Conservation (phyloP, 2,797 vertebrate genomes). For the Takifugu rubripes region DNA sequence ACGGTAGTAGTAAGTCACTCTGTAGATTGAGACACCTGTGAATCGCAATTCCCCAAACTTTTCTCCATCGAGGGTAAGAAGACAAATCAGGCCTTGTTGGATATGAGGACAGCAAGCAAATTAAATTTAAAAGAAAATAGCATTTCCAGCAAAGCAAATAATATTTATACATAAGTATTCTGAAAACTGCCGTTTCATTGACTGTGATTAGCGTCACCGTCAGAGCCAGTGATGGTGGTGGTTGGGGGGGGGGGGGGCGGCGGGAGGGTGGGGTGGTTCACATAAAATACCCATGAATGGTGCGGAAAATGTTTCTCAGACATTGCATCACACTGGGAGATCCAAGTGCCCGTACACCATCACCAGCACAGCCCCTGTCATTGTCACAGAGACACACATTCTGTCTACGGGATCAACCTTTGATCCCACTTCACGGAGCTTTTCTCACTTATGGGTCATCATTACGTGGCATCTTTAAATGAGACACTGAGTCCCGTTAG, state of each 20-base stretch:
- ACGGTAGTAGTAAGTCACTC: too few relatives aligned
- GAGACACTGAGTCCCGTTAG: too few relatives aligned
- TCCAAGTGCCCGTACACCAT: conserved; percentile 2
- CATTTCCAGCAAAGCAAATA: neutral
- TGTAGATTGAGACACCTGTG: too few relatives aligned
- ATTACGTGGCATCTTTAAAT: too few relatives aligned
- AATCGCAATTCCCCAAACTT: too few relatives aligned
- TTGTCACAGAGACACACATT: conserved; percentile 8
- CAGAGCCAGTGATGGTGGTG: neutral
- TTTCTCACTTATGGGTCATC: neutral
- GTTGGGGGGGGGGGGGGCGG: neutral
- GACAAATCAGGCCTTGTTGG: too few relatives aligned
- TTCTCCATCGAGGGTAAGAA: too few relatives aligned
- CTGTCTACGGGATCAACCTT: neutral
- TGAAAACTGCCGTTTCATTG: conserved; percentile 31
- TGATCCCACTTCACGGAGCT: conserved; percentile 28
- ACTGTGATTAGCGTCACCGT: conserved; percentile 47
- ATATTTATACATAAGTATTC: too few relatives aligned
- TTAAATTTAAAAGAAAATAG: neutral
- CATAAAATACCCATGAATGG: conserved; percentile 40
- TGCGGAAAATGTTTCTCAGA: conserved; percentile 49
- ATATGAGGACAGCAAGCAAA: too few relatives aligned
- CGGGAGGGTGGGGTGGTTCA: neutral
- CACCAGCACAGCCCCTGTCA: conserved; percentile 7
- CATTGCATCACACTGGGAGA: conserved; percentile 59